Evolutionary conservation across 2,888 invertebrate genomes (phyloP), one percentile per base, ranked within the genome.

Genomic region (Drosophila hamatofila): DNA sequence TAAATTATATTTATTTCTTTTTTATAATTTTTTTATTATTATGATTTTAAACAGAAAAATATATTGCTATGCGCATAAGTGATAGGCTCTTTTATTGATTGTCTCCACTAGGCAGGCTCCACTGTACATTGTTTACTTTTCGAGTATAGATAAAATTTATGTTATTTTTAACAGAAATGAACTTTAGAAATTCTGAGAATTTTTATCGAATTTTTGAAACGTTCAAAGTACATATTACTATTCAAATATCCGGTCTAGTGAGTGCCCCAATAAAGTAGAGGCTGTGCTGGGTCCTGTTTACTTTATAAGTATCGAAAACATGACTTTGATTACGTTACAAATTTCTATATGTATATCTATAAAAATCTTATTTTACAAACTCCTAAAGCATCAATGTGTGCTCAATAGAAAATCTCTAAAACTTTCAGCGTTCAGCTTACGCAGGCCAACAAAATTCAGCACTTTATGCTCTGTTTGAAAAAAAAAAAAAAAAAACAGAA

Each of bases 371-470:
- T 49, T 30, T 30, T 12, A 12, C 0, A 3, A 18, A n/a, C 18
- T 30, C 18, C 11, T 6, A 18, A 7, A 18, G 2, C 48, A 30
- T 30, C 46, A 44, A 44, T 44, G 12, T 8, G 7, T 46, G 25
- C 9, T 27, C 48, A n/a, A 25, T 27, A n/a, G 25, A 27, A 48
- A 48, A 46, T 25, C 46, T 46, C 25, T n/a, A n/a, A 46, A 48
- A n/a, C 48, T n/a, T 48, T 27, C n/a, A n/a, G 2, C 14, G 46
- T 11, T 39, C 8, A 39, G n/a, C 39, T n/a, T 39, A 39, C 39
- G 8, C 39, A n/a, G 39, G n/a, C 30, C 49, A 18, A 30, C 14
- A n/a, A 25, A n/a, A 30, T 30, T 7, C 18, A 4, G 23, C 3
- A 52, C 21, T 35, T 23, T 16, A 8, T n/a, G 21, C 35, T 23